These are phyloP conservation scores for Phylloscopus whistleri DNA, from an alignment of 2,113 vertebrate species.

Conservation along the genomic window DNA sequence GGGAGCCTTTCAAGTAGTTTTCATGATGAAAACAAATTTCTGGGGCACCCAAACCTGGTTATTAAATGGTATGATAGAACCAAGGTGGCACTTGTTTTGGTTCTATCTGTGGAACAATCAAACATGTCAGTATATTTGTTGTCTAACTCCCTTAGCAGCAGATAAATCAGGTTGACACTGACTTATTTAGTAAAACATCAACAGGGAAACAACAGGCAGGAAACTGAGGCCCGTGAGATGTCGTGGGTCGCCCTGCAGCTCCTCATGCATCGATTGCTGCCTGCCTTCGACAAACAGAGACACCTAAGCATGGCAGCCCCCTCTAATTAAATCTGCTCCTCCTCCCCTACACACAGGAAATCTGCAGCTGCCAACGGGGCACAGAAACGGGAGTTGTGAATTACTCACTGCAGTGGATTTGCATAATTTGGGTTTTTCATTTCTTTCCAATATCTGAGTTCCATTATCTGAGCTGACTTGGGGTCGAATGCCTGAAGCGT, in stretches of 20 bases:
- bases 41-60: neutral
- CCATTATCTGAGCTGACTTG: constrained; percentile 37
- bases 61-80: neutral
- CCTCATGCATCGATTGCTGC: neutral
- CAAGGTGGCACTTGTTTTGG: neutral
- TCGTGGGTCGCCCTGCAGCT: neutral
- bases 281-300: rapidly evolving
- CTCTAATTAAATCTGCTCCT: neutral
- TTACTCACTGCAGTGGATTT: neutral
- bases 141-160: neutral
- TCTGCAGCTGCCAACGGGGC: neutral
- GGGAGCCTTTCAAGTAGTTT: neutral
- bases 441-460: constrained; percentile 32
- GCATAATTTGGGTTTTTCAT: constrained; percentile 26
- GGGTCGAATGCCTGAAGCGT: constrained; percentile 1
- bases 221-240: neutral
- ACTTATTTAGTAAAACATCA: neutral
- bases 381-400: neutral
- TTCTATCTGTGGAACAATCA: neutral
- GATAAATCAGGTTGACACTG: neutral
- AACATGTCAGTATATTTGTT: neutral
- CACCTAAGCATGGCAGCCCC: neutral
- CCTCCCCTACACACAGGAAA: neutral
- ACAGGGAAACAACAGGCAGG: neutral
- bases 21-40: neutral